phyloP scores from a whole-genome alignment of 2,888 invertebrate species.

The Tenodera sinensis region DNA sequence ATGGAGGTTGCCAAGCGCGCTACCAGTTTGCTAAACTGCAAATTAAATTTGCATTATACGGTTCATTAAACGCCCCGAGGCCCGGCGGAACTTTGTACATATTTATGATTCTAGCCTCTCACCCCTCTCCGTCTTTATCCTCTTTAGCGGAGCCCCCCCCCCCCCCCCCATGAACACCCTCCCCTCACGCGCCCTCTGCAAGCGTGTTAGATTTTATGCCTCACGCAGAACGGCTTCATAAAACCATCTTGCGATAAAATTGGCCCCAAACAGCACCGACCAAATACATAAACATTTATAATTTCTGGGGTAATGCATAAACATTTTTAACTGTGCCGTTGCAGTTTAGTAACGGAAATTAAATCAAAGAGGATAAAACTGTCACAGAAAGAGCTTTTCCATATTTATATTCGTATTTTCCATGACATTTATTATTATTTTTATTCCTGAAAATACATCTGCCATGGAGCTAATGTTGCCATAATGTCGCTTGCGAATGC shows the following conservation, averaged over 20 bases:
- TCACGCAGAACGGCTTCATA: background rate
- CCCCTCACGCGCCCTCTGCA: background rate
- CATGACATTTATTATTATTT: no score
- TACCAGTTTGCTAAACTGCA: background rate
- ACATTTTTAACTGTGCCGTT: background rate
- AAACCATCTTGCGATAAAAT: background rate
- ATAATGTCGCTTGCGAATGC: no score
- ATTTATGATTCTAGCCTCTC: background rate
- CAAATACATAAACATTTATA: background rate
- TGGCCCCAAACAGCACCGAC: background rate
- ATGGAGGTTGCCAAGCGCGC: background rate
- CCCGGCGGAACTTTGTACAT: background rate
- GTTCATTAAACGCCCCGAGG: conserved; percentile 5
- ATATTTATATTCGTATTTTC: no score
- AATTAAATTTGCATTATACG: conserved; percentile 8
- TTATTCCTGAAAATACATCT: no score
- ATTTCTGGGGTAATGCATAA: background rate
- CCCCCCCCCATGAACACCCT: no score
- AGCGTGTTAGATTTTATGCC: background rate
- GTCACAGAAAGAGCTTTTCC: no score
- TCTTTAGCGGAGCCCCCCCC: background rate
- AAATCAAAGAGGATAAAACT: background rate
- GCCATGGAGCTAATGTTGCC: no score
- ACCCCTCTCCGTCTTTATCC: background rate
- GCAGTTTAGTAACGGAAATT: background rate